Evolutionary conservation across 2,888 invertebrate species (phyloP), one percentile per base, ranked within the genome.

Genomic region (Himalopsyche japonica): DNA sequence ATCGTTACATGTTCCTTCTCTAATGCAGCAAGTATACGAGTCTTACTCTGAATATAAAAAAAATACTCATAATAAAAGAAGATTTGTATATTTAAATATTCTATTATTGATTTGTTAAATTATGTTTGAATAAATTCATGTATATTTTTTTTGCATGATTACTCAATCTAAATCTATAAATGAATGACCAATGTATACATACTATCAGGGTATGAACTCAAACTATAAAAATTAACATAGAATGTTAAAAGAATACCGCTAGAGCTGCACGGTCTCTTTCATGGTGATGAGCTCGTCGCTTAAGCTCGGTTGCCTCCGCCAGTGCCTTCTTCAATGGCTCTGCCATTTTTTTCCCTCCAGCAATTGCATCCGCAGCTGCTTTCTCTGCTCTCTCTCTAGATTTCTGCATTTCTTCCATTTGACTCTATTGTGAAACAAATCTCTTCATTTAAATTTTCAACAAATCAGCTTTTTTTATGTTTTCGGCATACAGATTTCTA

Each of bases 211-310:
- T 27, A 10, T 24, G 6, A 15, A 20, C 24, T 70, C 2, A n/a
- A 70, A 70, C 4, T 70, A 5, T 70, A 70, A 27, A 34, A 20
- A 5, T 20, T 57, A 57, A 57, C 10, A 27, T 77, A 3, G 80
- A 30, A 2, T 3, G 15, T 43, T 4, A 27, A 30, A 20, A 20
- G 77, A 81, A 86, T 87, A 94, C 94, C 86, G 92, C 92, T 87
- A 97, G 91, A 76, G 95, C 95, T 87, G 95, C 93, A 89, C 97
- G 97, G 89, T 98, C 97, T 87, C 97, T 96, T 86, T 96, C 96
- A 88, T 97, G 97, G 90, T 97, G 96, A n/a, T 94, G 94, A 89
- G 97, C 93, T 89, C 96, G 96, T 84, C 96, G 93, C 87, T 94
- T 94, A 86, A 96, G 91, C 85, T 97, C 96, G 32, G 93, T 93